These are phyloP conservation scores for Pseudorhombus dupliciocellatus DNA, from an alignment of 2,113 vertebrate species.

Conservation along the genomic window DNA sequence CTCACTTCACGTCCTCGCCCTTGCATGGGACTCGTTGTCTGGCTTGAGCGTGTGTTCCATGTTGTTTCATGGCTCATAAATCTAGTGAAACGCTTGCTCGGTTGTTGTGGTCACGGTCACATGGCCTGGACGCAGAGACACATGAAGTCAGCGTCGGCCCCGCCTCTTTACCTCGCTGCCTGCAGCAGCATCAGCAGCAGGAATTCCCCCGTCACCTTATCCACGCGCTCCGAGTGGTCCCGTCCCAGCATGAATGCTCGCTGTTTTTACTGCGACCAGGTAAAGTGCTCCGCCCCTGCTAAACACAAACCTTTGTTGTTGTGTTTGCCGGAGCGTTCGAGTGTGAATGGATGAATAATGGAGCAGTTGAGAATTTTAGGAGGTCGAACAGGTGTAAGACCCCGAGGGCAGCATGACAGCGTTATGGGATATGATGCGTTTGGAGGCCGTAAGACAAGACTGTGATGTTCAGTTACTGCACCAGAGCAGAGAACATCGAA, in stretches of 20 bases:
- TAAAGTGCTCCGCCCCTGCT: conserved; percentile 28
- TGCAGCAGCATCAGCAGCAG: conserved; percentile 63
- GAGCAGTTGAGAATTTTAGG: conserved; percentile 42
- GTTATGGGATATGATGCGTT: conserved; percentile 46
- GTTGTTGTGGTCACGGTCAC: not conserved
- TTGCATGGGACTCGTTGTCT: not conserved
- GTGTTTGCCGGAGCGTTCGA: conserved; percentile 19
- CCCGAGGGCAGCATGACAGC: conserved; percentile 19
- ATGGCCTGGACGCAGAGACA: conserved; percentile 10
- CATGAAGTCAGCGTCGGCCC: conserved; percentile 10
- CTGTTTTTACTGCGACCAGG: conserved; percentile 32
- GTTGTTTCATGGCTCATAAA: conserved; percentile 50
- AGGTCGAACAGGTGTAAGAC: conserved; percentile 57
- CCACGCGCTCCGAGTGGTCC: conserved; percentile 51
- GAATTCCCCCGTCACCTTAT: conserved; percentile 76
- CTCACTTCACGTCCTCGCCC: not conserved
- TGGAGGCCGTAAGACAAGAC: conserved; percentile 37
- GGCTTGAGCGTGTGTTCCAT: not conserved
- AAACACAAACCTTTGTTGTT: conserved; percentile 44
- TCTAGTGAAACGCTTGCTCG: conserved; percentile 20
- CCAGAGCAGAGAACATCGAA: not conserved
- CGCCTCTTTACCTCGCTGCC: conserved; percentile 42
- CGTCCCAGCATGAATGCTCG: conserved; percentile 32
- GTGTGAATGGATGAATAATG: conserved; percentile 49
- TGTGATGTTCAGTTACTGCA: not conserved